Base-by-base conservation (phyloP, 2,888 invertebrate species). In the Cryptophagus acutangulus region DNA sequence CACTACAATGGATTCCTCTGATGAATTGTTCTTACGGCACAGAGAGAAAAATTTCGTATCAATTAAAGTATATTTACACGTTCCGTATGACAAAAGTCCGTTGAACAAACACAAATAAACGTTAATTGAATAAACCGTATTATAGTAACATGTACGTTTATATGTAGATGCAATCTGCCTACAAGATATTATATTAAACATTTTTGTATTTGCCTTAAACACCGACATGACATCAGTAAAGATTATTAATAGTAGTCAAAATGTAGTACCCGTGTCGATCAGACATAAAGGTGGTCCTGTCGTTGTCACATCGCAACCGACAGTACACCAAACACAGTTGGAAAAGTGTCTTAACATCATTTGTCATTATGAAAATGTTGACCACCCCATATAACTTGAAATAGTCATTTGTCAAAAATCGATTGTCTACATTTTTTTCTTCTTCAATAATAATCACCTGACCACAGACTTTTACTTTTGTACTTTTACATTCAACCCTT, bases 321-420 rank as follows among this genome's bases (percentile, higher is more conserved):
- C n/a, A n/a, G n/a, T n/a, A n/a, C n/a, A n/a, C n/a, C n/a, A n/a
- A n/a, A n/a, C n/a, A n/a, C 61, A 62, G 49, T 48, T 43, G 49
- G 51, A 54, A 48, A 51, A 51, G 51, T 68, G 67, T 67, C 67
- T 59, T 61, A 65, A 67, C 64, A 70, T 63, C 68, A 70, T 70
- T 70, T 70, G 68, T 70, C 70, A 70, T 63, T 60, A 31, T 31
- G 52, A 53, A 52, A 54, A 55, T 53, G 55, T 49, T 62, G 65
- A 61, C 65, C 66, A 67, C 65, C 65, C 65, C 59, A 64, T 62
- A 26, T 12, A 63, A 64, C 58, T 59, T 61, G 60, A 61, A 63
- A 66, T 65, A 65, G 63, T 64, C 67, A 68, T 69, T 68, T 69
- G 67, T 68, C 66, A 68, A 66, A 65, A 46, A 56, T 45, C 62